These are phyloP conservation scores for Nebria brevicollis DNA, from an alignment of 2,888 invertebrate genomes.

Conservation along the genomic window DNA sequence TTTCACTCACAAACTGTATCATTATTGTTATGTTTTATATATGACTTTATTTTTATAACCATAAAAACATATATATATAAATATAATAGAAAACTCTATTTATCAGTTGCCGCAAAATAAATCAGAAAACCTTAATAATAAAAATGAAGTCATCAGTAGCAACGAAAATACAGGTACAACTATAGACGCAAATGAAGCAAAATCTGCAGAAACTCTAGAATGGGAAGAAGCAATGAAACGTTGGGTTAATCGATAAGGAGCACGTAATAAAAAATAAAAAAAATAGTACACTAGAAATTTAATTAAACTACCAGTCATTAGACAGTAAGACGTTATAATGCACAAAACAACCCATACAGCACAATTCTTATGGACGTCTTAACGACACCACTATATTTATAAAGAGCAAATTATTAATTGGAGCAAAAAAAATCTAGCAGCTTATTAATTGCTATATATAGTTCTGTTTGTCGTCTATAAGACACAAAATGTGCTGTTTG, in stretches of 20 bases:
- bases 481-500: constrained; percentile 38
- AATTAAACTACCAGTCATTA: constrained; percentile 5
- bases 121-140: constrained; percentile 48
- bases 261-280: constrained; percentile 3
- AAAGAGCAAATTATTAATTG: no score
- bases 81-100: constrained; percentile 21
- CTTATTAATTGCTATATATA: no score
- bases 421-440: no score
- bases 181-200: constrained; percentile 53
- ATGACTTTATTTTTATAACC: constrained; percentile 38
- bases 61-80: constrained; percentile 20
- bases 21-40: constrained; percentile 22
- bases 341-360: background rate
- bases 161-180: constrained; percentile 50
- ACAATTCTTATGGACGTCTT: constrained; percentile 15
- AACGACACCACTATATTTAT: background rate
- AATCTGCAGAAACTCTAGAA: constrained; percentile 60
- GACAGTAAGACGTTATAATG: background rate
- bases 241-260: constrained; percentile 74
- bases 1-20: background rate
- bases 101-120: constrained; percentile 42
- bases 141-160: constrained; percentile 49
- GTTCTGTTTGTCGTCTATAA: background rate
- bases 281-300: constrained; percentile 23
- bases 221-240: constrained; percentile 75